phyloP scores from a whole-genome alignment of 2,113 vertebrate species.

The Psittacara wagleri region DNA sequence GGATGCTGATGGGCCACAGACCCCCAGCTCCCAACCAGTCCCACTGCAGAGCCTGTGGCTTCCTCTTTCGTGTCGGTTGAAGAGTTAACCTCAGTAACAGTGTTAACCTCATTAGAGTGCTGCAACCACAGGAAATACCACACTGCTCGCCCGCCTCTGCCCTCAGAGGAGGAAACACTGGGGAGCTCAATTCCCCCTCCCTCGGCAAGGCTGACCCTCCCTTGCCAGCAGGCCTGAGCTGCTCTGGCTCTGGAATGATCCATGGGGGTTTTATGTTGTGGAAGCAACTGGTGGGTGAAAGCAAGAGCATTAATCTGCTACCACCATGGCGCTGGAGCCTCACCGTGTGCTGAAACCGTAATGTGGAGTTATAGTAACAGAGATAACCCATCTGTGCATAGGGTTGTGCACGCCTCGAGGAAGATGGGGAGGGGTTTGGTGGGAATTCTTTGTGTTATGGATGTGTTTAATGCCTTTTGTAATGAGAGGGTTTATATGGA shows the following conservation, averaged over 20 bases:
- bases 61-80: background rate
- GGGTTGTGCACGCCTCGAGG: rapidly evolving
- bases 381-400: rapidly evolving
- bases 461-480: background rate
- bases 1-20: background rate
- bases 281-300: background rate
- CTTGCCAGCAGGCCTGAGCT: background rate
- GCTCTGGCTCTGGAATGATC: rapidly evolving
- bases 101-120: slow-evolving; percentile 42
- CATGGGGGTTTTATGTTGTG: rapidly evolving
- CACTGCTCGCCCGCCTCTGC: background rate
- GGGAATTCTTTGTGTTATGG: background rate
- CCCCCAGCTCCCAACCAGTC: background rate
- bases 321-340: background rate
- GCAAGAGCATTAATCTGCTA: background rate
- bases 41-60: background rate
- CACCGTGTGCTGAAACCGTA: rapidly evolving
- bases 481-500: too few relatives aligned
- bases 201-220: background rate
- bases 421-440: rapidly evolving
- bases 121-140: slow-evolving; percentile 54
- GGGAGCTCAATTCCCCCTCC: background rate
- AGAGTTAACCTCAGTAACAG: slow-evolving; percentile 26
- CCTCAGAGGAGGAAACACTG: background rate
- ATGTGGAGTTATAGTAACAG: rapidly evolving